A percentile compares a stretch with the other conserved stretches of the same genome.
Evolutionary conservation across 1,140 invertebrate genomes (phyloP).

Genomic region (Lepeophtheirus salmonis): DNA sequence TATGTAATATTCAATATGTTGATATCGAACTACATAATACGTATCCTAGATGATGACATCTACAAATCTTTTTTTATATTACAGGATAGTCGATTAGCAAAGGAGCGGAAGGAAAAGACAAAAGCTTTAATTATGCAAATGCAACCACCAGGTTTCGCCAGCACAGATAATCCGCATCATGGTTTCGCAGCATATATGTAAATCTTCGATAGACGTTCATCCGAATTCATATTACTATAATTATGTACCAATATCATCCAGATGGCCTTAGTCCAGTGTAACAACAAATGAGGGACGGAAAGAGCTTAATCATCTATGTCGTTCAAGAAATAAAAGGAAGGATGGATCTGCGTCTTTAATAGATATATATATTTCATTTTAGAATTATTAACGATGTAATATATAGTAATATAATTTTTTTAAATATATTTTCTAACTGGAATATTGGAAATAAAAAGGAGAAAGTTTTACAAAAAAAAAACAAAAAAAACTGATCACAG

Average conservation of each 20-base stretch:
- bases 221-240: no score
- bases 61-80: no score
- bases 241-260: no score
- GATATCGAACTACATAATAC: no score
- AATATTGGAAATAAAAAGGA: background rate
- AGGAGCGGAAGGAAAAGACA: slow-evolving; percentile 15
- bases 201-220: no score
- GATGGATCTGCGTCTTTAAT: background rate
- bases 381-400: background rate
- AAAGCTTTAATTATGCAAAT: slow-evolving; percentile 18
- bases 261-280: no score
- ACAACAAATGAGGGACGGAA: background rate
- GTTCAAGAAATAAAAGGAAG: no score
- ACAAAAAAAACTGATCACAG: background rate
- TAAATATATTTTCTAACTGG: background rate
- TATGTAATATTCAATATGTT: no score
- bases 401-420: background rate
- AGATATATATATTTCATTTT: background rate
- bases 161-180: background rate
- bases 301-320: no score
- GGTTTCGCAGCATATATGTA: background rate
- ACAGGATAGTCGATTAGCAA: slow-evolving; percentile 3
- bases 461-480: background rate
- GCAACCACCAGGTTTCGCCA: slow-evolving; percentile 7
- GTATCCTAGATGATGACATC: no score